Evolutionary conservation across 2,797 vertebrate species (phyloP).

Genomic region (Sphaeramia orbicularis): DNA sequence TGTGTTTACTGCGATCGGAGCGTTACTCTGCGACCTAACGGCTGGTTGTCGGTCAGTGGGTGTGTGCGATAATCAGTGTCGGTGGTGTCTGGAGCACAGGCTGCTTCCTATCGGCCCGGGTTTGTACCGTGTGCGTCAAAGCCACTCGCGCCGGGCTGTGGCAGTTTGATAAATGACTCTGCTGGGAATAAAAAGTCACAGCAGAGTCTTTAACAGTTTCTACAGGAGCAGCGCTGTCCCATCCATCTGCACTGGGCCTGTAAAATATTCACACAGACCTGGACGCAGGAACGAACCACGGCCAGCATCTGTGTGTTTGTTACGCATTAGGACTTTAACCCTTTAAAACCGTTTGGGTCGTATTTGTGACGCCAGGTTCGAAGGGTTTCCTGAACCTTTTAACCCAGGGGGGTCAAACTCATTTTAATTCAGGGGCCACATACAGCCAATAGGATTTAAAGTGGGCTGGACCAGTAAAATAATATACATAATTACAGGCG

Average conservation of each 20-base stretch:
- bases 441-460: too few relatives aligned
- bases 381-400: too few relatives aligned
- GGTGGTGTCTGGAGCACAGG: conserved; percentile 41
- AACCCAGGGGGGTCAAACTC: too few relatives aligned
- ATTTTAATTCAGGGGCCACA: too few relatives aligned
- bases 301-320: too few relatives aligned
- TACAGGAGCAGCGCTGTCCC: conserved; percentile 1
- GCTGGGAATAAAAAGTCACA: conserved; percentile 61
- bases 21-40: conserved; percentile 31
- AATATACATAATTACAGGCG: too few relatives aligned
- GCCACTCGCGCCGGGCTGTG: conserved; percentile 32
- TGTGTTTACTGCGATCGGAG: conserved; percentile 12
- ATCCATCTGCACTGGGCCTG: not conserved
- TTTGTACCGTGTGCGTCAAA: conserved; percentile 43
- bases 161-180: conserved; percentile 65
- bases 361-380: too few relatives aligned
- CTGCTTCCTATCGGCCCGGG: conserved; percentile 46
- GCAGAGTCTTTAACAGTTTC: conserved; percentile 47
- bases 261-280: conserved; percentile 1
- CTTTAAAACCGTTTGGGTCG: too few relatives aligned
- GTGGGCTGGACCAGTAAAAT: too few relatives aligned
- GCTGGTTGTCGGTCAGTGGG: conserved; percentile 29
- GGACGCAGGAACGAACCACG: too few relatives aligned
- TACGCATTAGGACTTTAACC: too few relatives aligned
- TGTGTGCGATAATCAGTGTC: conserved; percentile 54